Conservation (phyloP, 2,113 vertebrate genomes). For the Amblyopsis rosae region DNA sequence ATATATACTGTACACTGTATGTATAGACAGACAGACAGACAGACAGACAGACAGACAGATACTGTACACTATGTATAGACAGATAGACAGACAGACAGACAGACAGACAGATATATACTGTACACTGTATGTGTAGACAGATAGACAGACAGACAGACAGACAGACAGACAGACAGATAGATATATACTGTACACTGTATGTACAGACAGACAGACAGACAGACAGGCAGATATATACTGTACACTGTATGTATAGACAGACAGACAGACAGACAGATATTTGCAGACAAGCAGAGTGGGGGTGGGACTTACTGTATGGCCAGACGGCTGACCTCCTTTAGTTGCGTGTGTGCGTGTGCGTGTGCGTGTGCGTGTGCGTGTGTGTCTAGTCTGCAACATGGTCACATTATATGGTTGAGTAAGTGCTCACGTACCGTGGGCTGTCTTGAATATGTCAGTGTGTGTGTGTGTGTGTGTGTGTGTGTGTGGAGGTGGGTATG, state of each 20-base stretch:
- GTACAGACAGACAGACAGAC: too few species aligned
- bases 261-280: neutral
- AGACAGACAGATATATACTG: too few species aligned
- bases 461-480: neutral
- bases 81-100: too few species aligned
- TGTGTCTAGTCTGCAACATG: conserved; percentile 36
- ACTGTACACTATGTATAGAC: too few species aligned
- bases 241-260: neutral
- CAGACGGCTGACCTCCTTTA: conserved; percentile 71
- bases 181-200: too few species aligned
- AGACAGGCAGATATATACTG: neutral
- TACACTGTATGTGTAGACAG: too few species aligned
- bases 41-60: too few species aligned
- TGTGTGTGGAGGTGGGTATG: conserved; percentile 15
- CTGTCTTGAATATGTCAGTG: conserved; percentile 46
- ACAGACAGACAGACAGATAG: too few species aligned
- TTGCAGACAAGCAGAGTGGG: neutral
- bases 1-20: too few species aligned
- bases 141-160: too few species aligned
- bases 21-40: too few species aligned
- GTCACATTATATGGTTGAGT: conserved; percentile 65
- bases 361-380: conserved; percentile 22
- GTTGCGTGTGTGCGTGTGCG: conserved; percentile 12
- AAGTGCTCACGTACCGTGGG: conserved; percentile 59
- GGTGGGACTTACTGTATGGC: conserved; percentile 21